These are phyloP conservation scores for Isichthys henryi DNA, from an alignment of 2,113 vertebrate genomes.

Conservation along the genomic window DNA sequence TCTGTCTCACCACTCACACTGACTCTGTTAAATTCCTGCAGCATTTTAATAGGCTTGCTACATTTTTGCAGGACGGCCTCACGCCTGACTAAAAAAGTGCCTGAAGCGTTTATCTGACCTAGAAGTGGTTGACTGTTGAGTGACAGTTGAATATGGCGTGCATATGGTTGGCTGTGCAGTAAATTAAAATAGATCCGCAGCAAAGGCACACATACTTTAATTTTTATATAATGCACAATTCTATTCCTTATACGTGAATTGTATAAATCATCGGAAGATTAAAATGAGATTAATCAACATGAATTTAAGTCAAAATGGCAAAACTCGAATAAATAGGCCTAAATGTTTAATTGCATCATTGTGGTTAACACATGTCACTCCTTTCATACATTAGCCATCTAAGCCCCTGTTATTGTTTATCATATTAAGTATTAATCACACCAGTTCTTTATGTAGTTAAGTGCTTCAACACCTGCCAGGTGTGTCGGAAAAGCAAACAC, in stretches of 20 bases:
- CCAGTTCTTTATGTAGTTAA: neutral
- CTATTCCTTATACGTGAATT: neutral
- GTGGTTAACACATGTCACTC: neutral
- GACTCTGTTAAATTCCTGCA: constrained; percentile 15
- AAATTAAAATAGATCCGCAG: too few species aligned
- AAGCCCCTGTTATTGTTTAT: neutral
- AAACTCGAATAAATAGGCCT: neutral
- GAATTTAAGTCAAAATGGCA: neutral
- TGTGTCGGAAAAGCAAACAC: neutral
- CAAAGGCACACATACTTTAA: neutral
- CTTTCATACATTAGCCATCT: neutral
- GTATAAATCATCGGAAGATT: neutral
- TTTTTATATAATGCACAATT: neutral
- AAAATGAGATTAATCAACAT: neutral
- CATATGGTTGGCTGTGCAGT: neutral
- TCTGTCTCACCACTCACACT: neutral
- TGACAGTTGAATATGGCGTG: neutral
- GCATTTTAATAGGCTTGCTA: neutral
- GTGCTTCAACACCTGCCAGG: neutral
- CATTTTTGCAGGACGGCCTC: neutral
- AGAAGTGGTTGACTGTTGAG: neutral
- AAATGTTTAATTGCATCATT: neutral
- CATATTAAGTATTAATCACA: neutral
- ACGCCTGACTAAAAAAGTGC: neutral
- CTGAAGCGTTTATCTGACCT: neutral